phyloP scores from a whole-genome alignment of 1,140 invertebrate genomes.

The Steinernema khuongi region DNA sequence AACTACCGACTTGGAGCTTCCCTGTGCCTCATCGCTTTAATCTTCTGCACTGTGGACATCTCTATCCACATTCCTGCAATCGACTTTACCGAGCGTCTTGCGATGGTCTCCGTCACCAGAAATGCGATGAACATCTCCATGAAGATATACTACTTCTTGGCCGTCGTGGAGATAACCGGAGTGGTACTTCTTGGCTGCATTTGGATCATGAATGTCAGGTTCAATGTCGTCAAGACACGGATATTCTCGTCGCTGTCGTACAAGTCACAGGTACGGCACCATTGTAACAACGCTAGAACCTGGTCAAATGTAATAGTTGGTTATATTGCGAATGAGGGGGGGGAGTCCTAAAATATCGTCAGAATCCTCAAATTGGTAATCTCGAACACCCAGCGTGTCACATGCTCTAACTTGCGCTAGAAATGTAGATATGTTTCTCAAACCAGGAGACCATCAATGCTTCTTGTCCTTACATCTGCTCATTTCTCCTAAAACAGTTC shows the following conservation, averaged over 20 bases:
- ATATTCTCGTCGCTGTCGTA: not conserved
- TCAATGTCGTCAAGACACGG: not conserved
- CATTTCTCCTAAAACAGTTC: too few relatives aligned
- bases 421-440: too few relatives aligned
- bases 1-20: not conserved
- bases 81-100: not conserved
- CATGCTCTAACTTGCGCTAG: too few relatives aligned
- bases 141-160: not conserved
- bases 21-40: not conserved
- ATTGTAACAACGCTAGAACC: too few relatives aligned
- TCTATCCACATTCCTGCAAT: not conserved
- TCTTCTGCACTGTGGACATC: not conserved
- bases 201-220: not conserved
- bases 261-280: not conserved
- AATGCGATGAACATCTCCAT: not conserved
- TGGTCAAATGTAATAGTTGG: too few relatives aligned
- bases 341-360: too few relatives aligned
- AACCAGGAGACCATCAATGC: too few relatives aligned
- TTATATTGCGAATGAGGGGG: too few relatives aligned
- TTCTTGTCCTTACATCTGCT: too few relatives aligned
- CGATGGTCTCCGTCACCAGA: conserved; percentile 4
- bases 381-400: too few relatives aligned
- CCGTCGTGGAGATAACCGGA: not conserved
- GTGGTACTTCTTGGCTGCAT: not conserved
- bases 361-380: too few relatives aligned